These are phyloP conservation scores for Augochlora pura DNA, from an alignment of 1,140 invertebrate genomes.

Conservation along the genomic window DNA sequence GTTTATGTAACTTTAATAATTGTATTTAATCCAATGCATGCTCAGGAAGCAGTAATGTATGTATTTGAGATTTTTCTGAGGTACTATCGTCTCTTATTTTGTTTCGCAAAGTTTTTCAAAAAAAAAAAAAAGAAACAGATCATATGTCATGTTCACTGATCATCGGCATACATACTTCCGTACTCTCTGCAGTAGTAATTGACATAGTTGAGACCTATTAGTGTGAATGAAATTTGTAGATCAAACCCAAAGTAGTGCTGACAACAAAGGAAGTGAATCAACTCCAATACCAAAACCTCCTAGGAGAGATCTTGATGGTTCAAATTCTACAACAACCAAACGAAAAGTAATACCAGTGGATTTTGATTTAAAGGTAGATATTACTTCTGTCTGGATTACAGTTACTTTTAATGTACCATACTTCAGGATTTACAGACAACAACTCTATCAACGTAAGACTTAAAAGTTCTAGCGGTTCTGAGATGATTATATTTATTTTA, in stretches of 20 bases:
- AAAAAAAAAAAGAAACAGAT: neutral
- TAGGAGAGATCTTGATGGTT: constrained; percentile 57
- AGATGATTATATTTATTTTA: neutral
- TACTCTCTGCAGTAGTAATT: no score
- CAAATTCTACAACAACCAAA: constrained; percentile 49
- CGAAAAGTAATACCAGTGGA: constrained; percentile 75
- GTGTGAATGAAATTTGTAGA: constrained; percentile 37
- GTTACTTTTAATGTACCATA: neutral
- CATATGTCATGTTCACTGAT: constrained; percentile 30
- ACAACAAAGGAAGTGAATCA: constrained; percentile 44
- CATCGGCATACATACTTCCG: constrained; percentile 15
- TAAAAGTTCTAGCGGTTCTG: neutral
- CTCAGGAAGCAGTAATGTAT: constrained; percentile 26
- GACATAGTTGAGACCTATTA: neutral
- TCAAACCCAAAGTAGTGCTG: constrained; percentile 31
- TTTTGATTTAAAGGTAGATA: constrained; percentile 72
- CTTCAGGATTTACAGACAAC: no score
- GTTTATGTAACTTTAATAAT: constrained; percentile 12
- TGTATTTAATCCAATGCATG: neutral
- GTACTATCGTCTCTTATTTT: constrained; percentile 13
- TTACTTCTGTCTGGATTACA: constrained; percentile 18
- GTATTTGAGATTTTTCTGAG: constrained; percentile 36
- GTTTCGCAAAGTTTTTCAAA: no score
- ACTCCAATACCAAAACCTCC: constrained; percentile 58
- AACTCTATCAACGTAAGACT: neutral